Evolutionary conservation across 2,797 vertebrate genomes (phyloP).

Genomic region (Spheniscus humboldti): DNA sequence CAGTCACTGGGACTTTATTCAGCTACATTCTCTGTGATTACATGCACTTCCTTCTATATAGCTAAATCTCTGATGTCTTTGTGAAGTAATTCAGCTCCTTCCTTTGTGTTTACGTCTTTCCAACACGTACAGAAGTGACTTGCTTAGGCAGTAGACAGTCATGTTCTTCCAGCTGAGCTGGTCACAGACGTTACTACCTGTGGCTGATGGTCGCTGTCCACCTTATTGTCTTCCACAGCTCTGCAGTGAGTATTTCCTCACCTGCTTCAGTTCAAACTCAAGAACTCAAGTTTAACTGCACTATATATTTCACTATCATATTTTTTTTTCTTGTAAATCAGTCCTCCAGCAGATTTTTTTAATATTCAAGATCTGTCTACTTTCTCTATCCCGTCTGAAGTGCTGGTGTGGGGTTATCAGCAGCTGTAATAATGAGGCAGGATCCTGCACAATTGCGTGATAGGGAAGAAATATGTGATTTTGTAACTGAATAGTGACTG

Average conservation of each 20-base stretch:
- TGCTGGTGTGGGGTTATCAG: background rate
- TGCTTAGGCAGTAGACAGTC: background rate
- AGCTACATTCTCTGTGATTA: background rate
- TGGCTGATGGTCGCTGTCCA: background rate
- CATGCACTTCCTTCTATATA: background rate
- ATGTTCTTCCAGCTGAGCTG: background rate
- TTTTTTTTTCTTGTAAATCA: background rate
- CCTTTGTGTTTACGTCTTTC: background rate
- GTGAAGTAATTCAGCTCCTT: background rate
- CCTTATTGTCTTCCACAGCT: background rate
- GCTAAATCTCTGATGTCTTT: background rate
- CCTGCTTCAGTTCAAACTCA: background rate
- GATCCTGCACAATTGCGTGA: background rate
- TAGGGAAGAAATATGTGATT: background rate
- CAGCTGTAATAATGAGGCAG: background rate
- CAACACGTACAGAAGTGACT: background rate
- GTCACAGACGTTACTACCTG: background rate
- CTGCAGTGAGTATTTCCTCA: background rate
- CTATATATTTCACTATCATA: background rate
- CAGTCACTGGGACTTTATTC: background rate
- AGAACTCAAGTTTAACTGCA: background rate
- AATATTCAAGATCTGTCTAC: background rate
- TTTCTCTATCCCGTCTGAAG: background rate
- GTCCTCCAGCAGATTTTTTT: background rate
- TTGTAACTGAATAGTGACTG: background rate